phyloP scores from a whole-genome alignment of 2,888 invertebrate species.

The Mantis religiosa region DNA sequence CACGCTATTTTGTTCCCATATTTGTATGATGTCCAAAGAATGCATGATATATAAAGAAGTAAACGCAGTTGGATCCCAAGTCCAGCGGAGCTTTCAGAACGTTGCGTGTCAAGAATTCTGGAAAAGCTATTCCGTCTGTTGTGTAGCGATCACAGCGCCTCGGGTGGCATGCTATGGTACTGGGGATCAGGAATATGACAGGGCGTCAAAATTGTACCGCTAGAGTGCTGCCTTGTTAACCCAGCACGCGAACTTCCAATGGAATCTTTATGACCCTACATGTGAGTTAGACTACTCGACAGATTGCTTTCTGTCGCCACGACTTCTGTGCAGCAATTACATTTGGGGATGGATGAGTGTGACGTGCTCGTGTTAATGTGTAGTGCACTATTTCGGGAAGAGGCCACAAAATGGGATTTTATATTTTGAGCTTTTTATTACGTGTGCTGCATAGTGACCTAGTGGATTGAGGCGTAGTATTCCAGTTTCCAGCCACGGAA shows the following conservation, averaged over 20 bases:
- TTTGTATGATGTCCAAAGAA: not conserved
- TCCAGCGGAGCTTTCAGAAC: not conserved
- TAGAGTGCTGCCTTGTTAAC: not conserved
- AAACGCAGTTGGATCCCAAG: not conserved
- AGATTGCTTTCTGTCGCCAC: not conserved
- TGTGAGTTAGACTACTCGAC: not conserved
- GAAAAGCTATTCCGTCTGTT: not conserved
- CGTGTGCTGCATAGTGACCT: no score
- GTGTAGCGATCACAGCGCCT: not conserved
- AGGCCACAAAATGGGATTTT: no score
- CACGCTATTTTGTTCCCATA: not conserved
- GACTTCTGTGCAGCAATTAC: no score
- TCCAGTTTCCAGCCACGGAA: no score
- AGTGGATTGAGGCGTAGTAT: no score
- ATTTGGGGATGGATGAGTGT: no score
- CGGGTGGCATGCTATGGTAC: not conserved
- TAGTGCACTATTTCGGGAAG: no score
- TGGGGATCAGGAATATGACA: not conserved
- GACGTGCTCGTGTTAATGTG: no score
- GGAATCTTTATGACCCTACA: not conserved
- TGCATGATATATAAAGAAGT: not conserved
- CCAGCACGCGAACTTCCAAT: not conserved
- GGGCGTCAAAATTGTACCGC: slow-evolving; percentile 1
- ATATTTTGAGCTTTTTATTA: no score
- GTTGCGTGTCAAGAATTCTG: not conserved